phyloP scores from a whole-genome alignment of 1,140 invertebrate genomes.

The Drosophila rufa region DNA sequence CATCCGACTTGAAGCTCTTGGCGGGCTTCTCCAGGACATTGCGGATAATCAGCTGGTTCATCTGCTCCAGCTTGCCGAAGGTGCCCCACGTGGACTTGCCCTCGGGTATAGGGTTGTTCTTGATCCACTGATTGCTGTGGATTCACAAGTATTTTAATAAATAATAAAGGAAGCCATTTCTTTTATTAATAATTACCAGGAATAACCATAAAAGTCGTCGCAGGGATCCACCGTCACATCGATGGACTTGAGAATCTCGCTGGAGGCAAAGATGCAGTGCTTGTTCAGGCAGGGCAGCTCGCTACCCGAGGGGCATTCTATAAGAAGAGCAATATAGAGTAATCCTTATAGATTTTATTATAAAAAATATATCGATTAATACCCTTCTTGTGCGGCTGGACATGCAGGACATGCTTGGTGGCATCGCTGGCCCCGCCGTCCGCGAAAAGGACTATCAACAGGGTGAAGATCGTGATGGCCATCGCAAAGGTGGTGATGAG shows the following conservation, averaged over 20 bases:
- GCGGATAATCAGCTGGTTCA: conserved; percentile 97
- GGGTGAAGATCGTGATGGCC: conserved; percentile 74
- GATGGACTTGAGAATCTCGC: conserved; percentile 93
- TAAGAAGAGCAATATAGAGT: background rate
- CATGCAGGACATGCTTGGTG: conserved; percentile 74
- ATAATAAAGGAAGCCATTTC: too few relatives aligned
- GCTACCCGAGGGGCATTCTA: conserved; percentile 54
- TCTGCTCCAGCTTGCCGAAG: conserved; percentile 96
- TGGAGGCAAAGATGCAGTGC: conserved; percentile 94
- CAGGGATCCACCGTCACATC: conserved; percentile 94
- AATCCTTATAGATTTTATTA: background rate
- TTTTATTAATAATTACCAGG: conserved; percentile 87
- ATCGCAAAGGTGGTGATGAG: conserved; percentile 83
- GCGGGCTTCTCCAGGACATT: conserved; percentile 91
- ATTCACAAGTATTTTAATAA: too few relatives aligned
- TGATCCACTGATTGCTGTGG: conserved; percentile 93
- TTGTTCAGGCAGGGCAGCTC: conserved; percentile 90
- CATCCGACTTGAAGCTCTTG: conserved; percentile 89
- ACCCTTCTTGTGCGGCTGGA: conserved; percentile 74
- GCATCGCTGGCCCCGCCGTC: conserved; percentile 55
- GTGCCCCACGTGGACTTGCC: conserved; percentile 97
- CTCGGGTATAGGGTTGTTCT: conserved; percentile 95
- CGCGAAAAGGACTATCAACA: conserved; percentile 84
- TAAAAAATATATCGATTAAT: background rate
- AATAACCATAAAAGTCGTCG: conserved; percentile 97